These are phyloP conservation scores for Tetanocera ferruginea DNA, from an alignment of 2,888 invertebrate species.

Conservation along the genomic window DNA sequence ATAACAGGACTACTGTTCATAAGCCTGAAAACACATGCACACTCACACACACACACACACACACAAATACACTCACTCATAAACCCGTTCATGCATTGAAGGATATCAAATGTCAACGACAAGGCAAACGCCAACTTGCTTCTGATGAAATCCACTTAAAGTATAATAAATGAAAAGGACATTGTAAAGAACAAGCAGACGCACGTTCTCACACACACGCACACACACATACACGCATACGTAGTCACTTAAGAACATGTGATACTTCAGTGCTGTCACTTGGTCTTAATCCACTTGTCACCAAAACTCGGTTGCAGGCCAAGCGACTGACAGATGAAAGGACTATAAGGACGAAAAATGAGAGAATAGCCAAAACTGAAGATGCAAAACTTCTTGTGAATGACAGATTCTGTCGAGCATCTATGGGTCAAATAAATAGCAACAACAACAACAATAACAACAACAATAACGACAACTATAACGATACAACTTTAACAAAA, in stretches of 20 bases:
- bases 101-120: slow-evolving; percentile 6
- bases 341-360: background rate
- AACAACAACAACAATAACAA: background rate
- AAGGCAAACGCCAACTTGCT: background rate
- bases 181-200: background rate
- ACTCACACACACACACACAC: background rate
- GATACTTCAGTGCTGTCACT: slow-evolving; percentile 16
- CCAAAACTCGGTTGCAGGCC: background rate
- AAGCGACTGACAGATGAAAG: background rate
- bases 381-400: background rate
- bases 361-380: background rate
- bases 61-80: background rate
- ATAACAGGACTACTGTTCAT: too few species aligned
- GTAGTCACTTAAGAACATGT: background rate
- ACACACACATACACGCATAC: background rate
- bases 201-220: background rate
- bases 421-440: background rate
- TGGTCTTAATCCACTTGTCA: slow-evolving; percentile 10
- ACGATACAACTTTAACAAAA: background rate
- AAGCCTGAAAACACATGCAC: too few species aligned
- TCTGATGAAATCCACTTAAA: background rate
- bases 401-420: background rate
- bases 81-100: background rate
- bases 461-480: background rate
- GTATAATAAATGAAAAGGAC: background rate